Evolutionary conservation across 2,797 vertebrate species (phyloP).

Genomic region (Enteromius thamalakanensis): DNA sequence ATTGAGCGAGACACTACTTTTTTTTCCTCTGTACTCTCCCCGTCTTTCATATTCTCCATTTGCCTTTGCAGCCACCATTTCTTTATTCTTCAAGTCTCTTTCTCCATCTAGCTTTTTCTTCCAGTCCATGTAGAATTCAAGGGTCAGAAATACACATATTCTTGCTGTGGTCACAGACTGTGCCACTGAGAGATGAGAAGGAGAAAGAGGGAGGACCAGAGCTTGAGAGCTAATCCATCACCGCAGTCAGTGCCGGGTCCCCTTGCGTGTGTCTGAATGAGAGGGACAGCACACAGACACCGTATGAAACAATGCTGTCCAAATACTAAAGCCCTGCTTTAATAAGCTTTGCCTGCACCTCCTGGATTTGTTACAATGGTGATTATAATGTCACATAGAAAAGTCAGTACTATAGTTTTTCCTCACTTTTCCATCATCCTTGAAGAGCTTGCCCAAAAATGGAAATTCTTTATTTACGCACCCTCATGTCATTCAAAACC

Average conservation of each 20-base stretch:
- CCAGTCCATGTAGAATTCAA: slow-evolving; percentile 34
- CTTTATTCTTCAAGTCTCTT: slow-evolving; percentile 24
- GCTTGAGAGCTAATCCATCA: slow-evolving; percentile 51
- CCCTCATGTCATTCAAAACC: background rate
- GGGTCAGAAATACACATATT: slow-evolving; percentile 47
- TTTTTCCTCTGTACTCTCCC: slow-evolving; percentile 52
- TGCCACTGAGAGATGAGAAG: slow-evolving; percentile 29
- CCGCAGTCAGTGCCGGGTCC: slow-evolving; percentile 34
- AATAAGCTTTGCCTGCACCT: slow-evolving; percentile 30
- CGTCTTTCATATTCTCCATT: slow-evolving; percentile 34
- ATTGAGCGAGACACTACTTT: slow-evolving; percentile 46
- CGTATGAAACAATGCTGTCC: slow-evolving; percentile 18
- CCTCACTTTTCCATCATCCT: slow-evolving; percentile 11
- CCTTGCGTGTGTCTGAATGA: slow-evolving; percentile 36
- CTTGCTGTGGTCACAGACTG: slow-evolving; percentile 44
- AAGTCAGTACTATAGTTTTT: background rate
- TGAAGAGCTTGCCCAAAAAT: background rate
- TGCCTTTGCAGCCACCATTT: background rate
- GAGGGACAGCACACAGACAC: slow-evolving; percentile 23
- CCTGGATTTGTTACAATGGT: slow-evolving; percentile 17
- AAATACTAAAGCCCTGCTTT: slow-evolving; percentile 40
- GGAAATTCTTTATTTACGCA: background rate
- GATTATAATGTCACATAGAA: slow-evolving; percentile 30
- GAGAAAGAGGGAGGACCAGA: slow-evolving; percentile 31
- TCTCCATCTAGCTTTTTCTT: background rate